These are phyloP conservation scores for Siderastrea radians DNA, from an alignment of 92 coral and sea anemone species.

Conservation along the genomic window DNA sequence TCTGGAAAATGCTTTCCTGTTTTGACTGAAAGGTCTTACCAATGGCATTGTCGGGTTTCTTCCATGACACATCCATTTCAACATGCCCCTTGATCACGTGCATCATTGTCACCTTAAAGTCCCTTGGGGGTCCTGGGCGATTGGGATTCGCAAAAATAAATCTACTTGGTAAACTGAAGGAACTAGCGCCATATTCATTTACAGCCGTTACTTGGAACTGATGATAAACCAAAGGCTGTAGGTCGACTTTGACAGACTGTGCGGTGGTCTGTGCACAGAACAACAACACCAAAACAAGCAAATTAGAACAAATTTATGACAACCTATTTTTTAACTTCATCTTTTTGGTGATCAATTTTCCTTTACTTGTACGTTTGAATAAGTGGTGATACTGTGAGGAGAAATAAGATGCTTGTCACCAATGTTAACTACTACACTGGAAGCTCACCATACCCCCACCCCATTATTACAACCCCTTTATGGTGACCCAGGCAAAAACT, in stretches of 20 bases:
- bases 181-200: constrained; percentile 50
- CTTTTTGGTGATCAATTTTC: background rate
- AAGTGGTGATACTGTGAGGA: too few relatives aligned
- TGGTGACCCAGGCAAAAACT: too few relatives aligned
- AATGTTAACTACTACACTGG: too few relatives aligned
- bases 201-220: constrained; percentile 67
- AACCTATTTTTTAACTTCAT: background rate
- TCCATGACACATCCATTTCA: constrained; percentile 65
- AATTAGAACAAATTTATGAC: background rate
- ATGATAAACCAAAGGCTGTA: constrained; percentile 17
- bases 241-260: background rate
- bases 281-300: background rate
- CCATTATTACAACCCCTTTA: too few relatives aligned
- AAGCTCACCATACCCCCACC: too few relatives aligned
- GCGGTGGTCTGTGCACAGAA: constrained; percentile 8
- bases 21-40: constrained; percentile 25
- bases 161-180: constrained; percentile 60
- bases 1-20: background rate
- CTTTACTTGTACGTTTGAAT: too few relatives aligned
- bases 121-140: constrained; percentile 65
- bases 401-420: too few relatives aligned
- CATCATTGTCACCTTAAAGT: constrained; percentile 49
- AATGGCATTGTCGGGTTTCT: constrained; percentile 55
- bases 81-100: constrained; percentile 30
- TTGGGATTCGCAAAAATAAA: constrained; percentile 43